Conservation (phyloP, 2,113 vertebrate genomes). For the Numenius arquata region DNA sequence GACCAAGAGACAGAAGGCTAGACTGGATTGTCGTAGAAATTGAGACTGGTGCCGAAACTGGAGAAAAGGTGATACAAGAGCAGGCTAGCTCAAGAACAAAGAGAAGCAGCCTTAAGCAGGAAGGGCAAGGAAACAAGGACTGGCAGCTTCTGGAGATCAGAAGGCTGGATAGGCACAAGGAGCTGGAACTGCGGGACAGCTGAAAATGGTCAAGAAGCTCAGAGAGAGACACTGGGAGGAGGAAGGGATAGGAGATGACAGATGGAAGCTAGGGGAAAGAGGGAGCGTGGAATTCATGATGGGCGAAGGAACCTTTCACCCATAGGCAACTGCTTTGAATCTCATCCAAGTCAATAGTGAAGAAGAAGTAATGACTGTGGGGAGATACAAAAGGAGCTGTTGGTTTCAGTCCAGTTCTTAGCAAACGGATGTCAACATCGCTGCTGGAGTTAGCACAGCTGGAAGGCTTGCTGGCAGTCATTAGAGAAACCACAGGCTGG, state of each 20-base stretch:
- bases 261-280: not conserved
- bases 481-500: not conserved
- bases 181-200: not conserved
- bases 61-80: not conserved
- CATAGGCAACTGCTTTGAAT: constrained; percentile 26
- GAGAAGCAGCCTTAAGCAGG: not conserved
- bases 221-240: not conserved
- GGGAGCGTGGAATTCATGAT: not conserved
- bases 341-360: not conserved
- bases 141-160: not conserved
- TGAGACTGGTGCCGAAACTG: not conserved
- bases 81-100: not conserved
- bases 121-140: not conserved
- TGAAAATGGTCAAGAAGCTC: not conserved
- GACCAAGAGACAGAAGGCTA: not conserved
- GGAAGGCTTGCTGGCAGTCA: not conserved
- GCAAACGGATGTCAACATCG: not conserved
- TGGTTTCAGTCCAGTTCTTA: constrained; percentile 20
- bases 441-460: not conserved
- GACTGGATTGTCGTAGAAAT: not conserved
- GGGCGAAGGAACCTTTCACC: constrained; percentile 34
- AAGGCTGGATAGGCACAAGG: not conserved
- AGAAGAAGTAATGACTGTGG: not conserved
- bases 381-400: constrained; percentile 4
- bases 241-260: not conserved